Conservation (phyloP, 2,797 vertebrate species). For the Enteromius afrohamiltoni region DNA sequence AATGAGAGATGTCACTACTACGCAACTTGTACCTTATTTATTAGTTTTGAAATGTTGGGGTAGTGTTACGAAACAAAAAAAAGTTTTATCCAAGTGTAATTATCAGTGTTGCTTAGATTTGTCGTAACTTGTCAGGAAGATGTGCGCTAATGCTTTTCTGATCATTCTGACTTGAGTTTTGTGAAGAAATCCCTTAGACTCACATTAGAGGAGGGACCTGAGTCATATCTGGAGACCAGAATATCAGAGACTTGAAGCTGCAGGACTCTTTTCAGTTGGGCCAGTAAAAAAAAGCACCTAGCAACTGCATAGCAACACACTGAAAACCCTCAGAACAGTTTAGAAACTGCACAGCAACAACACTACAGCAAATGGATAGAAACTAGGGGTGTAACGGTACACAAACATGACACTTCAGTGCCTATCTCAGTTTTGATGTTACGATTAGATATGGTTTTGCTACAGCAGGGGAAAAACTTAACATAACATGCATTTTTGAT, state of each 20-base stretch:
- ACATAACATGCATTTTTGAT: not conserved
- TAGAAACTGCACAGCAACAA: not conserved
- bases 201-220: not conserved
- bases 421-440: not conserved
- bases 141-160: not conserved
- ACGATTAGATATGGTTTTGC: not conserved
- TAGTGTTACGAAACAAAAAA: not conserved
- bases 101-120: not conserved
- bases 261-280: not conserved
- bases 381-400: not conserved
- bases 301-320: not conserved
- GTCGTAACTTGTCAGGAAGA: not conserved
- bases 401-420: not conserved
- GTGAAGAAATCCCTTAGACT: not conserved
- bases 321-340: not conserved
- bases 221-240: not conserved
- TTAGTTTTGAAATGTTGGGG: not conserved
- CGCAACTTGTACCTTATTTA: not conserved
- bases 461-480: not conserved
- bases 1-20: not conserved
- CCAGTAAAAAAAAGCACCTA: not conserved
- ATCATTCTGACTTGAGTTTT: too few relatives aligned
- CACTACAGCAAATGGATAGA: not conserved
- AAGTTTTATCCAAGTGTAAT: not conserved
- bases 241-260: not conserved